Evolutionary conservation across 2,888 invertebrate species (phyloP).

Genomic region (Lamellibrachia columna): DNA sequence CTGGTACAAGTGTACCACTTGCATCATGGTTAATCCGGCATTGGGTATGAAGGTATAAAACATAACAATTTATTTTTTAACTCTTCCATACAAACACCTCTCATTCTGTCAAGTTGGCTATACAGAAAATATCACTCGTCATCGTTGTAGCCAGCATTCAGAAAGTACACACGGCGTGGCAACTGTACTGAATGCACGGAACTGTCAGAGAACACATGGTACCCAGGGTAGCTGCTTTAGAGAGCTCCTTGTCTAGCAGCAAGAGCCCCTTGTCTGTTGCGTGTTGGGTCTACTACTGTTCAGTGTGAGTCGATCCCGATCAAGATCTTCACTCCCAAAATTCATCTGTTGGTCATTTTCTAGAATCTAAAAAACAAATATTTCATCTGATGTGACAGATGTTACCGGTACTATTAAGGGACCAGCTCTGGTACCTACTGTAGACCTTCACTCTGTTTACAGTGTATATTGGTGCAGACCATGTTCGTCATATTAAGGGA

Average conservation of each 20-base stretch:
- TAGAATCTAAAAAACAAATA: slow-evolving; percentile 23
- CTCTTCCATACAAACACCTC: background rate
- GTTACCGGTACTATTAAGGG: background rate
- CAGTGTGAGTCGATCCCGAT: background rate
- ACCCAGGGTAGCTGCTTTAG: no score
- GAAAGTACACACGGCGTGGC: background rate
- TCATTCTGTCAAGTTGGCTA: background rate
- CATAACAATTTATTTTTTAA: background rate
- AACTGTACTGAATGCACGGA: no score
- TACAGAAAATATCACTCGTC: no score
- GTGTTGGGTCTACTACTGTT: background rate
- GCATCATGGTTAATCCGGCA: no score
- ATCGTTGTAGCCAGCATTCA: no score
- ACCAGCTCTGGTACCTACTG: background rate
- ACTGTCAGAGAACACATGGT: no score
- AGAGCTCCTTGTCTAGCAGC: background rate
- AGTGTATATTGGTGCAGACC: background rate
- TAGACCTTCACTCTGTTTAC: no score
- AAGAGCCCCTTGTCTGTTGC: background rate
- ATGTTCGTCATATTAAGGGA: background rate
- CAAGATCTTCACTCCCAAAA: slow-evolving; percentile 13
- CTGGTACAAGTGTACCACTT: no score
- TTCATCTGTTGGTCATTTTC: slow-evolving; percentile 27
- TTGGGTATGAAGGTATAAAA: background rate
- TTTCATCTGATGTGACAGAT: background rate